Base-by-base conservation (phyloP, 2,888 invertebrate genomes). In the Rhyacophila evoluta region DNA sequence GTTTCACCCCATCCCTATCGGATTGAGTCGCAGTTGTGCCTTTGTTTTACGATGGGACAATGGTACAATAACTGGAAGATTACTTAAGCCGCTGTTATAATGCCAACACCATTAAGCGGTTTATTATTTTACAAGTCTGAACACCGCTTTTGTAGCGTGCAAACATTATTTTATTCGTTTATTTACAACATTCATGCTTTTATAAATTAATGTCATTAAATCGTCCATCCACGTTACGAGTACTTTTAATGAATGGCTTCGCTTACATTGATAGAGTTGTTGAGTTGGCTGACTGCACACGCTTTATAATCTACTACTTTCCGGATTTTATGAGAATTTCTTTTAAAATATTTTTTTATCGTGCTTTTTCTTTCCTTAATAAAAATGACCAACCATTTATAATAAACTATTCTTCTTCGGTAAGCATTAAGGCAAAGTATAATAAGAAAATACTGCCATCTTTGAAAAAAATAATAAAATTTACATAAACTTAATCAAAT, bases 51-150 rank as follows among this genome's bases (percentile, higher is more conserved):
- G 55, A 39, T 29, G 15, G 55, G 67, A 74, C 74, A 74, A 74
- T 67, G 6, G 74, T 12, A 39, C 74, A 74, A 74, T 74, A 74
- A 74, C 39, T 55, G 41, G 28, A 8, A 55, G 74, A 72, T 72
- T 72, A 72, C 37, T 72, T 72, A 72, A 72, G 72, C 37, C 33
- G 36, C 27, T 6, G 55, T 55, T 55, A 55, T 55, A 6, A 37
- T 10, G 28, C 27, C 39, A 41, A 55, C 41, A 25, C 69, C 69
- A 68, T 75, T 33, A 37, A 69, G 69, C 38, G 74, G 41, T 74
- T 75, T 75, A 75, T 70, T 75, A 75, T 75, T 75, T 75, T 69
- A 75, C 75, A 70, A 75, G 69, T 75, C 36, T 37, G n/a, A 69
- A 69, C 55, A 75, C 19, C 39, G 15, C 75, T 41, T 25, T 6